Evolutionary conservation across 2,113 vertebrate genomes (phyloP).

Genomic region (Rhineura floridana): DNA sequence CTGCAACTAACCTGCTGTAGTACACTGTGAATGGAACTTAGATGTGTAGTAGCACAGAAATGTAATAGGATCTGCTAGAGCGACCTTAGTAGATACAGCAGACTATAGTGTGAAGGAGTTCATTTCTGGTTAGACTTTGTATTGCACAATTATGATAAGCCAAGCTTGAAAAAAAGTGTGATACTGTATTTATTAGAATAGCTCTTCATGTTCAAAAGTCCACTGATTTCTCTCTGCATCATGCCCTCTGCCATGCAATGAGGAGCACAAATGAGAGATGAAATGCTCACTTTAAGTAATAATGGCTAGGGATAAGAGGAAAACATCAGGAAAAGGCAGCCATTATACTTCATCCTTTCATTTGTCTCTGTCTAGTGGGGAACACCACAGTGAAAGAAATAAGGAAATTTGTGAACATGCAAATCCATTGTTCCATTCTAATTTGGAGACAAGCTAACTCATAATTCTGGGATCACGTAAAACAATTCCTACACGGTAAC

Average conservation of each 20-base stretch:
- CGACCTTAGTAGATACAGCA: background rate
- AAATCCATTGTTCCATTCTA: background rate
- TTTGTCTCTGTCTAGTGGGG: too few species aligned
- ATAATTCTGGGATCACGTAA: background rate
- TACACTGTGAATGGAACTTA: background rate
- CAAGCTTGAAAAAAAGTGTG: background rate
- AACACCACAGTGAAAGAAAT: too few species aligned
- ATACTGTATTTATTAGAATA: background rate
- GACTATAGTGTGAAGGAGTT: background rate
- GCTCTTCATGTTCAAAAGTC: background rate
- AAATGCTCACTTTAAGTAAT: background rate
- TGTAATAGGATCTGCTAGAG: too few species aligned
- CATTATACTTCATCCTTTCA: too few species aligned
- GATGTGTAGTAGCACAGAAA: background rate
- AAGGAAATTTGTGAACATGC: too few species aligned
- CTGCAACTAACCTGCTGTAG: too few species aligned
- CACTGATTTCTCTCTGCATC: background rate
- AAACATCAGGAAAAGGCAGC: background rate
- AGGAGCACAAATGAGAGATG: background rate
- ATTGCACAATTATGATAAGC: background rate
- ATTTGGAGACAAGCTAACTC: background rate
- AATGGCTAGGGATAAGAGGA: background rate
- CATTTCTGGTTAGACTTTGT: background rate
- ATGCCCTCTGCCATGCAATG: background rate
- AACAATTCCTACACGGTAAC: too few species aligned